Evolutionary conservation across 2,113 vertebrate genomes (phyloP), one percentile per base, ranked within the genome.

Genomic region (Dipodomys merriami): DNA sequence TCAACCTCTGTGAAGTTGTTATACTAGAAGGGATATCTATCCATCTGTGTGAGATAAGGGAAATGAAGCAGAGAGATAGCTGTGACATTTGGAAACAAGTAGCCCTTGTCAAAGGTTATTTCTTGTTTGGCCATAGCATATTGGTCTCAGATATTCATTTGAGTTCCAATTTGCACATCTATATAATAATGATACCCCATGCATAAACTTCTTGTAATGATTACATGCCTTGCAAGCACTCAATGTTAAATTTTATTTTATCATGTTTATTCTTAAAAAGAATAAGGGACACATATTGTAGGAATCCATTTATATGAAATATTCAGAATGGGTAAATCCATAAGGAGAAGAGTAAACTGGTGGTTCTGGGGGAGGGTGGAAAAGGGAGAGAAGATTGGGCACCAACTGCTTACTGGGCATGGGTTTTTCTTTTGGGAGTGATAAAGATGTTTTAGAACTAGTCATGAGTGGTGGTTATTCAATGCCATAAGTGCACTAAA

Each of bases 21-120:
- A 72, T 90, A 93, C 95, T 93, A 93, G 91, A 88, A 91, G 91
- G 71, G 93, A 60, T 22, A 30, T 80, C 91, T 87, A 87, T 44
- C 91, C 93, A 94, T 96, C 94, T 93, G 95, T 90, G 90, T 88
- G 85, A 71, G 90, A 79, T 90, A 78, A 90, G 93, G 73, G 30
- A 68, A 83, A 87, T 7, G 81, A 90, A 80, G 46, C 78, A 72
- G 74, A 72, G 77, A 78, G 20, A 65, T 44, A 23, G 49, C 67
- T 25, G 49, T 49, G 83, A 33, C 39, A 57, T 88, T 87, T 94
- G 84, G 79, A 76, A 72, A 94, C 53, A 78, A 46, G 62, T 35
- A n/a, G 33, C n/a, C 33, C 71, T 85, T 90, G 44, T 30, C 79
- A 78, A 19, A 74, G 68, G 68, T 19, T 84, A 62, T 35, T 77